Base-by-base conservation (phyloP, 2,797 vertebrate species). In the Sciurus carolinensis region DNA sequence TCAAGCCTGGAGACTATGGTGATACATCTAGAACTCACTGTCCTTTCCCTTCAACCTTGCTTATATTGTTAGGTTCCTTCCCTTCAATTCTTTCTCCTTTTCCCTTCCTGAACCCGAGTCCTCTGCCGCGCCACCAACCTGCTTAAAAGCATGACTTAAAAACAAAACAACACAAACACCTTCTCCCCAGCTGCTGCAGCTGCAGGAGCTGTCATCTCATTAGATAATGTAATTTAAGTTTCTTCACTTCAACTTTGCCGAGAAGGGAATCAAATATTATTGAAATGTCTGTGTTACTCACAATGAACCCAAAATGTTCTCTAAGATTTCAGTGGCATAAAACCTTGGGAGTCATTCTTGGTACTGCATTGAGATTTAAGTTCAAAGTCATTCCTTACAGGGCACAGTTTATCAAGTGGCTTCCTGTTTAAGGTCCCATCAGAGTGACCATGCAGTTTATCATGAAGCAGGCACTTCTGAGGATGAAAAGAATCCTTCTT, bases 141-240 rank as follows among this genome's bases (percentile, higher is more conserved):
- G 33, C 66, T 84, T 59, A 8, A 30, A 87, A 93, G 52, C 20
- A 75, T 50, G 47, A 42, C 72, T 96, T 83, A 62, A 64, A 83
- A 87, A 57, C 67, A 79, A 26, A 93, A 77, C n/a, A 76, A 77
- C 62, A 84, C n/a, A 83, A 82, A 87, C 14, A n/a, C 33, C 9
- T 64, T 93, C 8, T 86, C n/a, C 36, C 64, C 15, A 59, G 26
- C 81, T 91, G 80, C 76, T 77, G 85, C 67, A 89, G 33, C 75
- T 57, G 47, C 42, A 75, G 91, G 47, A 88, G 20, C 42, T 93
- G 30, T 91, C 47, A 33, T 92, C 50, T 95, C 42, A 91, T 94
- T 92, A 85, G 79, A 66, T 42, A 81, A 67, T 54, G 47, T 71
- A 85, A 88, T 77, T 96, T 44, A 85, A 85, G 79, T 93, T 94